Percentiles rank a stretch among this genome's conserved stretches.
Conservation (phyloP, 2,113 vertebrate species). For the Euleptes europaea region DNA sequence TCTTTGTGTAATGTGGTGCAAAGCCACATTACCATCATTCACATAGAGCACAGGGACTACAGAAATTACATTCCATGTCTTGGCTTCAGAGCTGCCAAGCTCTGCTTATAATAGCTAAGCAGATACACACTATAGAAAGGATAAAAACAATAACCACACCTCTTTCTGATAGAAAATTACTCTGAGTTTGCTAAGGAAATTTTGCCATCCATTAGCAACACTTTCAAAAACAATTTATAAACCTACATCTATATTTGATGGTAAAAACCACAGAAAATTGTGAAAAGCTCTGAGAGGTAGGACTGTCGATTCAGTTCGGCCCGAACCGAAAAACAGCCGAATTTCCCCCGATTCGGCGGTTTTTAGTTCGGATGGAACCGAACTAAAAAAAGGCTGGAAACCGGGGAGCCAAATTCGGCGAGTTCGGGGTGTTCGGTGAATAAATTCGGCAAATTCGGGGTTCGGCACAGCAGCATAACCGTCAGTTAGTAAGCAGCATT, state of each 20-base stretch:
- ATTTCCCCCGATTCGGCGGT: no score
- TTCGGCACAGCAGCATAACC: no score
- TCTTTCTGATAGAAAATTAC: conserved; percentile 29
- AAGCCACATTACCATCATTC: conserved; percentile 7
- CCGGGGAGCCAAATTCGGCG: no score
- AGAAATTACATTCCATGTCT: not conserved
- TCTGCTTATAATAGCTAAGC: not conserved
- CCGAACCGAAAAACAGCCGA: no score
- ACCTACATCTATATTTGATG: not conserved
- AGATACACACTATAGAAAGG: not conserved
- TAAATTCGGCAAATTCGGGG: no score
- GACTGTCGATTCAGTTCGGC: no score
- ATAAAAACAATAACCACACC: not conserved
- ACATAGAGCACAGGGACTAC: not conserved
- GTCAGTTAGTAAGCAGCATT: no score
- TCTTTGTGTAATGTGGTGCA: not conserved
- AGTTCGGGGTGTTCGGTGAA: no score
- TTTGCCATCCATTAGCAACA: conserved; percentile 19
- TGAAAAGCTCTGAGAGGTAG: no score
- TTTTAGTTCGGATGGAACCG: no score
- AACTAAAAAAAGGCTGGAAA: no score
- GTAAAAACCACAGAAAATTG: no score
- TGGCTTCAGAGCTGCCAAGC: not conserved
- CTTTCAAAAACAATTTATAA: conserved; percentile 2
- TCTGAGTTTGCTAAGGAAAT: conserved; percentile 30